Base-by-base conservation (phyloP, 2,797 vertebrate species). In the Furcifer pardalis region DNA sequence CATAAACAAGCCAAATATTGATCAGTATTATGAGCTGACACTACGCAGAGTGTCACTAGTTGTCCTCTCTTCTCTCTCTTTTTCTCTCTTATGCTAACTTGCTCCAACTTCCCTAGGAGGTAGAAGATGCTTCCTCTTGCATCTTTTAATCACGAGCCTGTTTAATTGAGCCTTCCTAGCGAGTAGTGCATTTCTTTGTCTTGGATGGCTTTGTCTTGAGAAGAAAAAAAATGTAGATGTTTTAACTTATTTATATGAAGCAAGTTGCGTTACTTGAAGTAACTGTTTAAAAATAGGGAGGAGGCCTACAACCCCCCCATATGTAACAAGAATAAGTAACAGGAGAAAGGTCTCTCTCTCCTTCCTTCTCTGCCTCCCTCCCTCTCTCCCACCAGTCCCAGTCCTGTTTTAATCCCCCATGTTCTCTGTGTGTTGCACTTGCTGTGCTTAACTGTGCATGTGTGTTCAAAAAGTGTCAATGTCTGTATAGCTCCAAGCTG, bases 181-280 rank as follows among this genome's bases (percentile, higher is more conserved):
- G 96, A 96, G 96, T 97, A 96, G 97, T 98, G 98, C 96, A 98
- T 96, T 96, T 96, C 96, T 97, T 96, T 97, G 97, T 98, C 96
- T 97, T 96, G 96, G 94, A 96, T 97, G 97, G 97, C 96, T 96
- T 98, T 98, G 97, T 97, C 93, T 96, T 97, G 96, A 96, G n/a
- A 79, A 65, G 37, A 32, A 62, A 96, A 95, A 93, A 96, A 95
- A 96, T 75, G 79, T 97, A 97, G 97, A 97, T 97, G 97, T 98
- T 96, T 97, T 98, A 98, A 99, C 97, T 98, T 98, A 98, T 98
- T 97, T 97, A 97, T 96, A 96, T 95, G 95, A 95, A 96, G 96
- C 96, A 92, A 96, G 96, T 95, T 96, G 96, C 96, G 96, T 96
- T 97, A 97, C 96, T 97, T 97, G 96, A 97, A 97, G 95, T 96